A percentile compares a stretch with the other conserved stretches of the same genome.
These are phyloP conservation scores for Biston betularia DNA, from an alignment of 2,888 invertebrate species.

Conservation along the genomic window DNA sequence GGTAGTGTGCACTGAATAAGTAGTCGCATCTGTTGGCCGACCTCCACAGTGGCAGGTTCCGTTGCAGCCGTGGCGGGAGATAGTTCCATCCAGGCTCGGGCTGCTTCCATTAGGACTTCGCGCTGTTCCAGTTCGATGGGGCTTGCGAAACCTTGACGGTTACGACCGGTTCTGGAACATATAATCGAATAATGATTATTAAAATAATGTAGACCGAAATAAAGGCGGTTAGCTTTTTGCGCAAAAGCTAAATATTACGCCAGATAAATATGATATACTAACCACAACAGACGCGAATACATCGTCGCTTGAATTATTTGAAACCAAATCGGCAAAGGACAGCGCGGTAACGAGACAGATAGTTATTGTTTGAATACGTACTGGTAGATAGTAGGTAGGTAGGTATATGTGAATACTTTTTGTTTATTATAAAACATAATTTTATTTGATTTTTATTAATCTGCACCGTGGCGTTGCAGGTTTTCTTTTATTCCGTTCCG, in stretches of 20 bases:
- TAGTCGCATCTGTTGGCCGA: conserved; percentile 90
- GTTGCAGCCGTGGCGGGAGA: conserved; percentile 70
- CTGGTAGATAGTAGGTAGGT: no score
- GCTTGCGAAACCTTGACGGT: conserved; percentile 81
- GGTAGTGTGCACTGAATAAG: conserved; percentile 88
- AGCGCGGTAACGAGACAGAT: neutral
- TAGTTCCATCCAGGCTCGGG: conserved; percentile 91
- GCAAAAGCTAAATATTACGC: no score
- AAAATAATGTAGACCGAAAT: no score
- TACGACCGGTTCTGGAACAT: conserved; percentile 85
- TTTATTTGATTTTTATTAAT: no score
- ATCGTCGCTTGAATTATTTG: neutral
- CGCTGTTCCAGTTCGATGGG: conserved; percentile 75
- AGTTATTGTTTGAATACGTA: neutral
- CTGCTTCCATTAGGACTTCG: conserved; percentile 80
- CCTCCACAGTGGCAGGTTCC: conserved; percentile 87
- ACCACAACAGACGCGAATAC: conserved; percentile 10
- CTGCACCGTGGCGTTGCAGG: no score
- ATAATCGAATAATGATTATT: no score
- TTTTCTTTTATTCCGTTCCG: no score
- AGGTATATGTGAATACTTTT: no score
- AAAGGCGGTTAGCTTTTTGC: no score
- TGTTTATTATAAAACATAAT: no score
- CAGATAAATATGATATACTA: neutral
- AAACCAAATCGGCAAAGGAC: conserved; percentile 21